A percentile compares a stretch with the other conserved stretches of the same genome.
phyloP scores from a whole-genome alignment of 2,888 invertebrate species.

The Polydrusus pterygomalis region DNA sequence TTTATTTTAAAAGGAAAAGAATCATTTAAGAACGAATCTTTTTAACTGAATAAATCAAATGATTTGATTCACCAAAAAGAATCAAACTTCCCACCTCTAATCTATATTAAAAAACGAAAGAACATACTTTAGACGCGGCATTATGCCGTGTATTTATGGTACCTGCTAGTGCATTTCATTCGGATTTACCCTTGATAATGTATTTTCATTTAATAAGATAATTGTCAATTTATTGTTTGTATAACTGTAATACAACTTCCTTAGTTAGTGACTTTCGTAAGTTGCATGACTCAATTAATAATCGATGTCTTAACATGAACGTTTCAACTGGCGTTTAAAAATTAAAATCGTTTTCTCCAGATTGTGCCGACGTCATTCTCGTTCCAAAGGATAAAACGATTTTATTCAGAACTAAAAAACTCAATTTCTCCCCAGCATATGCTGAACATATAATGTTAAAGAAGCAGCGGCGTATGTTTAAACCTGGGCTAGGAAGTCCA shows the following conservation, averaged over 20 bases:
- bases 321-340: slow-evolving; percentile 30
- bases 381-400: slow-evolving; percentile 39
- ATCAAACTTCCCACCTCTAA: no score
- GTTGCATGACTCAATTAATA: slow-evolving; percentile 50
- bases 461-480: no score
- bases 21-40: no score
- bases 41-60: no score
- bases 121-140: slow-evolving; percentile 22
- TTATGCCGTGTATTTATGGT: slow-evolving; percentile 36
- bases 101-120: slow-evolving; percentile 51
- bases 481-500: no score
- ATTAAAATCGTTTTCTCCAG: slow-evolving; percentile 42
- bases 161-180: slow-evolving; percentile 48
- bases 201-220: slow-evolving; percentile 33
- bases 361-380: slow-evolving; percentile 40
- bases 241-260: slow-evolving; percentile 27
- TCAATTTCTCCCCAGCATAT: slow-evolving; percentile 45
- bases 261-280: slow-evolving; percentile 11
- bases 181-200: slow-evolving; percentile 35
- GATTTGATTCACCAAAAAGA: no score
- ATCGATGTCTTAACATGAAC: slow-evolving; percentile 31
- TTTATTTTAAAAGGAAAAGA: no score
- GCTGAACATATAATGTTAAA: slow-evolving; percentile 23
- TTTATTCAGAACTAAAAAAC: slow-evolving; percentile 46
- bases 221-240: slow-evolving; percentile 30